Evolutionary conservation across 2,797 vertebrate species (phyloP).

Genomic region (Danio jaintianensis): DNA sequence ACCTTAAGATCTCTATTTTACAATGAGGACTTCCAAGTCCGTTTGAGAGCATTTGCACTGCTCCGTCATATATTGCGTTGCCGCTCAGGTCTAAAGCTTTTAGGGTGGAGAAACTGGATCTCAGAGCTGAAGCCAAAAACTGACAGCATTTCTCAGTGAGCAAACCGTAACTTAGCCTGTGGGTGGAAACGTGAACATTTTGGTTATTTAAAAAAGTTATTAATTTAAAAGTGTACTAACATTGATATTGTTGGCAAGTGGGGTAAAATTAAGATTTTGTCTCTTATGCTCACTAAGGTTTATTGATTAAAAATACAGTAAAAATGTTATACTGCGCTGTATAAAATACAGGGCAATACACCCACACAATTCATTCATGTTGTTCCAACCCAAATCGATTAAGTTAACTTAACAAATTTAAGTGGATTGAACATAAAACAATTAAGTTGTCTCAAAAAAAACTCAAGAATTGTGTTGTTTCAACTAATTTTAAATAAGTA

Average conservation of each 20-base stretch:
- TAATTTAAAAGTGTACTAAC: neutral
- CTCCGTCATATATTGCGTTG: slow-evolving; percentile 44
- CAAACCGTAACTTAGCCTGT: slow-evolving; percentile 54
- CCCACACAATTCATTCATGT: no score
- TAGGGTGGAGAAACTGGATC: slow-evolving; percentile 30
- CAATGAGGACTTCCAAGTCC: slow-evolving; percentile 36
- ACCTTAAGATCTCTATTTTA: slow-evolving; percentile 49
- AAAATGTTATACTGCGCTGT: neutral
- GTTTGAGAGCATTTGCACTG: slow-evolving; percentile 44
- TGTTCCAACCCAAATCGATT: no score
- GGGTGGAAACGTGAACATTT: neutral
- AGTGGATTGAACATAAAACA: no score
- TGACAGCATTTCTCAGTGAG: slow-evolving; percentile 50
- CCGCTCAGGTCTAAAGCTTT: slow-evolving; percentile 55
- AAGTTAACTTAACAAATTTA: no score
- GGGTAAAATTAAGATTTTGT: no score
- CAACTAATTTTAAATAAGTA: no score
- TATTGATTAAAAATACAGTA: neutral
- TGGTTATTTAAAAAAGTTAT: neutral
- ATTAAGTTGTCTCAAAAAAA: no score
- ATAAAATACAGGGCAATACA: no score
- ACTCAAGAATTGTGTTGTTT: no score
- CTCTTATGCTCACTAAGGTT: neutral
- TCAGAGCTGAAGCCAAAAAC: slow-evolving; percentile 49
- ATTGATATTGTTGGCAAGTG: no score